Evolutionary conservation across 64 coral and sea anemone genomes (phyloP).

Genomic region (Montipora capricornis): DNA sequence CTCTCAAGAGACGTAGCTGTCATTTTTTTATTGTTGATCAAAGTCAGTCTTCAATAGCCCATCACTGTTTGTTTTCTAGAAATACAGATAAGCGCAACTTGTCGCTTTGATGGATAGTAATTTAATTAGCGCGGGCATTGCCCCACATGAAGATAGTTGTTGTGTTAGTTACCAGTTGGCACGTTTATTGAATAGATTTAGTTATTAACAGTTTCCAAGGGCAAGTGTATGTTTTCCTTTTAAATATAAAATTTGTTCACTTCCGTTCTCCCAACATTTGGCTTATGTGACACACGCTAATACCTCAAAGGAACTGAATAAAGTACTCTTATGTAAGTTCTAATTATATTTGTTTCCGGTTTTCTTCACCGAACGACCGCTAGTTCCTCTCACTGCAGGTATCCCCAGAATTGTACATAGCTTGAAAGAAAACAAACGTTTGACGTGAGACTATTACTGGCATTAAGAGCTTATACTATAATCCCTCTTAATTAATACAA

Average conservation of each 20-base stretch:
- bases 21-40: neutral
- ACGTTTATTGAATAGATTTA: neutral
- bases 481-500: conserved; percentile 45
- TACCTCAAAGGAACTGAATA: neutral
- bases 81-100: conserved; percentile 18
- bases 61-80: neutral
- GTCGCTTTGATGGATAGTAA: conserved; percentile 67
- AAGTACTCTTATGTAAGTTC: neutral
- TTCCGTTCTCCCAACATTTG: neutral
- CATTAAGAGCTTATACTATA: conserved; percentile 13
- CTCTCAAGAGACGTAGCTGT: neutral
- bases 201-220: neutral
- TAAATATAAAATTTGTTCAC: neutral
- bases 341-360: neutral
- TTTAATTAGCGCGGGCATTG: conserved; percentile 65
- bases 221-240: neutral
- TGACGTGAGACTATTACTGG: neutral
- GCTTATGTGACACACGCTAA: neutral
- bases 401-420: neutral
- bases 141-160: conserved; percentile 68
- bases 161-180: conserved; percentile 53
- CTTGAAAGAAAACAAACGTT: conserved; percentile 17
- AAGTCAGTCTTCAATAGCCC: neutral
- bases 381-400: neutral
- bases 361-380: neutral